phyloP scores from a whole-genome alignment of 2,797 vertebrate species.

The Lophius americanus region DNA sequence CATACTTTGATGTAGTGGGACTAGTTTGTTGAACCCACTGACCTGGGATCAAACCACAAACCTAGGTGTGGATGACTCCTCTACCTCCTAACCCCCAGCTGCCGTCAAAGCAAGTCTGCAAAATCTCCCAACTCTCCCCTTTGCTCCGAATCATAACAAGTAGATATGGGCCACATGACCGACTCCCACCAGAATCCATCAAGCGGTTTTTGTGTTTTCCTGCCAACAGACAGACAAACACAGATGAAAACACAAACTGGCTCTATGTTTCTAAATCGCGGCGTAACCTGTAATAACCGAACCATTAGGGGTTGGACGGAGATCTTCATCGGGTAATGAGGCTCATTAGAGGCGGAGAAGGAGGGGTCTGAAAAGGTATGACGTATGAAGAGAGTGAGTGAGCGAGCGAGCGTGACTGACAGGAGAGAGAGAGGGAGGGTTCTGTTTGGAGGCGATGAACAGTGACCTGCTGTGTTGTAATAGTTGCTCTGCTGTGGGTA shows the following conservation, averaged over 20 bases:
- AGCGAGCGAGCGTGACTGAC: conserved; percentile 57
- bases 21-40: too few relatives aligned
- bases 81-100: too few relatives aligned
- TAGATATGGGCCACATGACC: too few relatives aligned
- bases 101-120: too few relatives aligned
- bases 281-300: conserved; percentile 52
- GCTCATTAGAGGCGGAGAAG: conserved; percentile 47
- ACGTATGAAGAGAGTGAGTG: conserved; percentile 47
- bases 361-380: conserved; percentile 17
- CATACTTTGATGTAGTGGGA: too few relatives aligned
- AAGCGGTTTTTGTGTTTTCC: conserved; percentile 13
- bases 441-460: conserved; percentile 63
- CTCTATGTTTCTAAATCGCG: conserved; percentile 45
- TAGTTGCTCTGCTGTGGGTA: conserved; percentile 47
- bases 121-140: too few relatives aligned
- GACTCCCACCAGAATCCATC: too few relatives aligned
- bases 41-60: too few relatives aligned
- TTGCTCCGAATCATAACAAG: too few relatives aligned
- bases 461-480: conserved; percentile 58
- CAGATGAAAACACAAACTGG: background rate
- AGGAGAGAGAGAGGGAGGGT: conserved; percentile 17
- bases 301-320: conserved; percentile 50
- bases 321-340: conserved; percentile 67
- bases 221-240: conserved; percentile 9
- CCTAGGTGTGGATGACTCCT: too few relatives aligned